A percentile compares a stretch with the other conserved stretches of the same genome.
Conservation (phyloP, 2,888 invertebrate genomes). For the Mythimna lalbum region DNA sequence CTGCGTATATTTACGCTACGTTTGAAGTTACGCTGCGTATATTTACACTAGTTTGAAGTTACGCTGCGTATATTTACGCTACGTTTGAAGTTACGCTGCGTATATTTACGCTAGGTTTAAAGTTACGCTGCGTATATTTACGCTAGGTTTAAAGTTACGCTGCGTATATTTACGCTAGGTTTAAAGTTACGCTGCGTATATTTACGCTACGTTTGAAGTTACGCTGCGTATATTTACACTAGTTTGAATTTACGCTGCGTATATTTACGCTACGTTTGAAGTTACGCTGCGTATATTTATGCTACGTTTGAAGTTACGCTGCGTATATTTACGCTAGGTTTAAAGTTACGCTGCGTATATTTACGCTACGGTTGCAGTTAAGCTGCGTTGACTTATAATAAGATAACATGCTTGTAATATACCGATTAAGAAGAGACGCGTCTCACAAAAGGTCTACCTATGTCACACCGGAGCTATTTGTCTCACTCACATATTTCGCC, state of each 20-base stretch:
- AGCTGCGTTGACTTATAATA: slow-evolving; percentile 38
- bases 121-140: slow-evolving; percentile 3
- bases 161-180: too few relatives aligned
- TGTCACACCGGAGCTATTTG: slow-evolving; percentile 47
- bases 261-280: too few relatives aligned
- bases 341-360: slow-evolving; percentile 38
- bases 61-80: too few relatives aligned
- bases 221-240: slow-evolving; percentile 3
- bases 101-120: too few relatives aligned
- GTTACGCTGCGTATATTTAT: slow-evolving; percentile 14
- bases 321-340: slow-evolving; percentile 30
- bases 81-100: slow-evolving; percentile 28
- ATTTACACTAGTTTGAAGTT: too few relatives aligned
- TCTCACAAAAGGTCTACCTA: slow-evolving; percentile 53
- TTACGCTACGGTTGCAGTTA: slow-evolving; percentile 31
- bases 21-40: slow-evolving; percentile 4
- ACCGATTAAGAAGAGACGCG: slow-evolving; percentile 41
- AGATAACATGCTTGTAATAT: slow-evolving; percentile 41
- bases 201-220: slow-evolving; percentile 20
- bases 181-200: slow-evolving; percentile 1
- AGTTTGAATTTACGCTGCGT: too few relatives aligned
- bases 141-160: slow-evolving; percentile 29
- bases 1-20: not conserved
- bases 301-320: slow-evolving; percentile 32
- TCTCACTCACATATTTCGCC: slow-evolving; percentile 48